Percentiles rank a stretch among this genome's conserved stretches.
Conservation (phyloP, 2,888 invertebrate genomes). For the Tenthredo amoena region DNA sequence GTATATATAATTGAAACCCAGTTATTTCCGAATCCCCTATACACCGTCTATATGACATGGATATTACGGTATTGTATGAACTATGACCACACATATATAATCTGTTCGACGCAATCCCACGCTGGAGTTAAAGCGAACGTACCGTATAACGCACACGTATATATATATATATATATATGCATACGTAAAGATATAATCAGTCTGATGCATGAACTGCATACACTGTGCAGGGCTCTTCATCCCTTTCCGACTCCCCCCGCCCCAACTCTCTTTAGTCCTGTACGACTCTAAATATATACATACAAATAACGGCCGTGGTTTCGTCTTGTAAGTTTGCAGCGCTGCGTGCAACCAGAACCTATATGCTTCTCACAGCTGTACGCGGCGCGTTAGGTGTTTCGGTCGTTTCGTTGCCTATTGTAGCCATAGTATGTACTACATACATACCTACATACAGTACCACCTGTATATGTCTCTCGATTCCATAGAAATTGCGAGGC, state of each 20-base stretch:
- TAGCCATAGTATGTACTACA: not conserved
- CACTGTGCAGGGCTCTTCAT: conserved; percentile 16
- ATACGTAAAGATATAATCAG: not conserved
- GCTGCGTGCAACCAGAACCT: not conserved
- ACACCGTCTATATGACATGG: not conserved
- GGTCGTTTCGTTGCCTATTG: not conserved
- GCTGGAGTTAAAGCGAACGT: not conserved
- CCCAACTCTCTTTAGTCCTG: not conserved
- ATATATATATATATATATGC: not conserved
- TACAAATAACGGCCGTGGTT: conserved; percentile 18
- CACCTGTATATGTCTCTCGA: not conserved
- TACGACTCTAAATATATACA: conserved; percentile 37
- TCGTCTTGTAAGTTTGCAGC: conserved; percentile 1
- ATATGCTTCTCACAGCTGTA: conserved; percentile 9
- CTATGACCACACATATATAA: not conserved
- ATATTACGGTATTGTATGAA: not conserved
- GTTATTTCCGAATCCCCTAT: not conserved
- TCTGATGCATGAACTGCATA: not conserved
- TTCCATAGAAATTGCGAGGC: conserved; percentile 4
- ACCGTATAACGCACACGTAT: not conserved
- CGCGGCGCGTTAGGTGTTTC: conserved; percentile 18
- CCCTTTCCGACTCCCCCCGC: conserved; percentile 13
- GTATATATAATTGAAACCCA: not conserved
- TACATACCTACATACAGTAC: too few species aligned
- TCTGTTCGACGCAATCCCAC: not conserved